Percentiles rank a stretch among this genome's conserved stretches.
Conservation (phyloP, 2,113 vertebrate genomes). For the Caracal caracal region DNA sequence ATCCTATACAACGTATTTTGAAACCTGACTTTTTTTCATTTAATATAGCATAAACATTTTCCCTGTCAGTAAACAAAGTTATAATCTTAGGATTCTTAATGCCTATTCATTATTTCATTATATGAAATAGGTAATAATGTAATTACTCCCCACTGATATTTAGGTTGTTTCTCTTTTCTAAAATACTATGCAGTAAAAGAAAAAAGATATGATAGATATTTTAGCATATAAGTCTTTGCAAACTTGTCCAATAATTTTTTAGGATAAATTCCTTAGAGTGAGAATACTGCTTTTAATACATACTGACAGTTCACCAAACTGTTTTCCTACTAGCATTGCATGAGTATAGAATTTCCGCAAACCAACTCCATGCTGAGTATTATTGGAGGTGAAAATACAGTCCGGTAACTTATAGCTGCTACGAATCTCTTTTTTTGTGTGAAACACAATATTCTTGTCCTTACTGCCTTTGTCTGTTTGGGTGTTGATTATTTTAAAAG, state of each 20-base stretch:
- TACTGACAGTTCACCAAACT: neutral
- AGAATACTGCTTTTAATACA: neutral
- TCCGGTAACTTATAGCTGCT: neutral
- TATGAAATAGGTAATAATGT: neutral
- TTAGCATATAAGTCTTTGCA: neutral
- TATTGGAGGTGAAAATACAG: neutral
- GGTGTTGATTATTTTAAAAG: neutral
- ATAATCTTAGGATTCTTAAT: neutral
- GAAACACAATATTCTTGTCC: neutral
- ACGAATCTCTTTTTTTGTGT: neutral
- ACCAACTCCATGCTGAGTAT: neutral
- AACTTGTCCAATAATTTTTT: neutral
- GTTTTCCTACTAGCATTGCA: constrained; percentile 17
- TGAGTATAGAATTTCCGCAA: neutral
- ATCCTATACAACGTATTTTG: neutral
- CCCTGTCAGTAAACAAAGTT: neutral
- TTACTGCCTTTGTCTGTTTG: neutral
- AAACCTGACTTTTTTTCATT: neutral
- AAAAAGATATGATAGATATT: constrained; percentile 7
- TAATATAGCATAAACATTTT: neutral
- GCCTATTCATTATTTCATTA: neutral
- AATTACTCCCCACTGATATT: neutral
- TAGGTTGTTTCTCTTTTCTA: neutral
- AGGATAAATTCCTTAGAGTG: constrained; percentile 33
- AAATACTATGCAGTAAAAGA: constrained; percentile 35